Percentiles rank a stretch among this genome's conserved stretches.
These are phyloP conservation scores for Antheraea yamamai DNA, from an alignment of 2,888 invertebrate species.

Conservation along the genomic window DNA sequence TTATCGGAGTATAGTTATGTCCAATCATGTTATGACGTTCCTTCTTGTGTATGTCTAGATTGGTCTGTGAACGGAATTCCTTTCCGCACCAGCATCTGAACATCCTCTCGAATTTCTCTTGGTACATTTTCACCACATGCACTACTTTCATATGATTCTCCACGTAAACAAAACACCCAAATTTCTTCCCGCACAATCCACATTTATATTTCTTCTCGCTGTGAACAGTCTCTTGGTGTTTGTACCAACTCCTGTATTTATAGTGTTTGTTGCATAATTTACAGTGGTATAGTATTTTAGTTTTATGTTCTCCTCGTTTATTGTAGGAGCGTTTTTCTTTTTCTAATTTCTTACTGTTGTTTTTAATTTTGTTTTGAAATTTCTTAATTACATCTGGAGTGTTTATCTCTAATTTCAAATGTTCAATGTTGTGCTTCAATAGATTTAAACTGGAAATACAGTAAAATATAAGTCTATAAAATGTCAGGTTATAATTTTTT, in stretches of 20 bases:
- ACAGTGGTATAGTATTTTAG: neutral
- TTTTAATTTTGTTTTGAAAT: neutral
- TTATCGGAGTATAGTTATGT: neutral
- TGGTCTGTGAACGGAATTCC: neutral
- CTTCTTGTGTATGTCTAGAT: neutral
- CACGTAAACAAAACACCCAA: neutral
- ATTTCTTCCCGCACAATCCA: neutral
- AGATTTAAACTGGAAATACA: slow-evolving; percentile 5
- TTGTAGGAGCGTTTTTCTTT: neutral
- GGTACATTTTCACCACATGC: neutral
- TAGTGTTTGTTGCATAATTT: neutral
- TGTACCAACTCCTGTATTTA: neutral
- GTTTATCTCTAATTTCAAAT: neutral
- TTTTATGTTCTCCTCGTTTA: neutral
- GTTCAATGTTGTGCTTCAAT: slow-evolving; percentile 8
- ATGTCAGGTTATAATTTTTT: neutral
- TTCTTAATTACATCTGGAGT: neutral
- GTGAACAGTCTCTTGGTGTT: slow-evolving; percentile 2
- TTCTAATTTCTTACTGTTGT: neutral
- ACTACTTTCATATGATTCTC: neutral
- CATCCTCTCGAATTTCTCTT: neutral
- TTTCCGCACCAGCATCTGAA: neutral
- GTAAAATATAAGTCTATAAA: neutral
- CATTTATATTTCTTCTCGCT: neutral
- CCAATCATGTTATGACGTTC: neutral